These are phyloP conservation scores for Tenthredo notha DNA, from an alignment of 2,888 invertebrate genomes.

Conservation along the genomic window DNA sequence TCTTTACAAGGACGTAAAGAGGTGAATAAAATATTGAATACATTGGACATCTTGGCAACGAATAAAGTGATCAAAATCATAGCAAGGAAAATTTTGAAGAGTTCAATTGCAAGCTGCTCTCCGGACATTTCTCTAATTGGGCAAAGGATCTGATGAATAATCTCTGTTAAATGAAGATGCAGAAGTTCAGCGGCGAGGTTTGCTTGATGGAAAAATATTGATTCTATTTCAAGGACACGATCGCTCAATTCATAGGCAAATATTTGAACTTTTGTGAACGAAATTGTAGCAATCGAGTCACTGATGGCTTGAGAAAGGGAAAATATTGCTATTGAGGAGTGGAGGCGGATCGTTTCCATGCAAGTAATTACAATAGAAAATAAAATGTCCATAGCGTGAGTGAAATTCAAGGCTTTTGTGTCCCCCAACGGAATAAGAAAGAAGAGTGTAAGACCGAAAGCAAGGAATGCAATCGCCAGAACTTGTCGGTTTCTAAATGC, in stretches of 20 bases:
- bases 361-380: neutral
- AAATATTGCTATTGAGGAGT: neutral
- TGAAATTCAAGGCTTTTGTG: neutral
- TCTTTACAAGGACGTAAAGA: neutral
- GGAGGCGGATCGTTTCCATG: neutral
- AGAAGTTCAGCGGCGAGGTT: neutral
- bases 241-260: neutral
- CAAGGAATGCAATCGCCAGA: neutral
- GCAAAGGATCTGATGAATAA: neutral
- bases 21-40: neutral
- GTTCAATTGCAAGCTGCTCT: neutral
- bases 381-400: neutral
- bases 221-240: neutral
- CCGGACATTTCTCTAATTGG: neutral
- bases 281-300: neutral
- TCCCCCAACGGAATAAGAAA: neutral
- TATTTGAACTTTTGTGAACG: neutral
- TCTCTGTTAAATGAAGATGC: neutral
- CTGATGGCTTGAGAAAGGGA: neutral
- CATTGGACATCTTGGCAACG: neutral
- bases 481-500: neutral
- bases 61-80: neutral
- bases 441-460: neutral
- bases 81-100: neutral
- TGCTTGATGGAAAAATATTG: neutral